Percentiles rank a stretch among this genome's conserved stretches.
Evolutionary conservation across 2,888 invertebrate genomes (phyloP).

Genomic region (Malachius bipustulatus): DNA sequence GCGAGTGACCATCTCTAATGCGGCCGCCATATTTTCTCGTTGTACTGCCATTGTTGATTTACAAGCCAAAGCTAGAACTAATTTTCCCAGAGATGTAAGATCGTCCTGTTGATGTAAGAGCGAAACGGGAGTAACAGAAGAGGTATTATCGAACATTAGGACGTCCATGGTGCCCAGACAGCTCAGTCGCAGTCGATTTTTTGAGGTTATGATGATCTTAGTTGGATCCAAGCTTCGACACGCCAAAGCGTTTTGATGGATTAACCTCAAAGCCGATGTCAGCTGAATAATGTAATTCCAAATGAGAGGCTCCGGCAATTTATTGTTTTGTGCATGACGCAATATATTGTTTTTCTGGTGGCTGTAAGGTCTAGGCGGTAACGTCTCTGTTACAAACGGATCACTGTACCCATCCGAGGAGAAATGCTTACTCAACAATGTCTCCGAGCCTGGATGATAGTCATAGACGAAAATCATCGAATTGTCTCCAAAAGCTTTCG

Average conservation of each 20-base stretch:
- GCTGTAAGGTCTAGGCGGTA: conserved; percentile 66
- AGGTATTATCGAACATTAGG: conserved; percentile 57
- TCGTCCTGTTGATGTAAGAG: conserved; percentile 79
- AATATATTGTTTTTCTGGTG: conserved; percentile 74
- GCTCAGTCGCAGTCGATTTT: conserved; percentile 60
- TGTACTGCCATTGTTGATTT: conserved; percentile 80
- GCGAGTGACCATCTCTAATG: conserved; percentile 78
- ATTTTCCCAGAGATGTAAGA: conserved; percentile 77
- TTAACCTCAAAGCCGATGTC: conserved; percentile 81
- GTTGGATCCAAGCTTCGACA: conserved; percentile 82
- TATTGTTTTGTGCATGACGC: conserved; percentile 56
- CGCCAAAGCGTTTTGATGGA: conserved; percentile 64
- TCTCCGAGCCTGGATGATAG: conserved; percentile 85
- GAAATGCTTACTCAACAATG: conserved; percentile 77
- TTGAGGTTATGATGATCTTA: conserved; percentile 59
- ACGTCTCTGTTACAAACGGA: conserved; percentile 75
- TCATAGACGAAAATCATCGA: conserved; percentile 96
- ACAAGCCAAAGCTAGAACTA: conserved; percentile 87
- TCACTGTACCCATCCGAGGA: conserved; percentile 54
- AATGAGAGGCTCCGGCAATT: conserved; percentile 77
- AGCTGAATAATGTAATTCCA: conserved; percentile 96
- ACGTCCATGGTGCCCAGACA: conserved; percentile 74
- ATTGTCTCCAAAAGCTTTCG: conserved; percentile 91
- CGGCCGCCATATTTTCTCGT: conserved; percentile 75
- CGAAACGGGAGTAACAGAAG: conserved; percentile 46